Base-by-base conservation (phyloP, 1,140 invertebrate species). In the Battus philenor region DNA sequence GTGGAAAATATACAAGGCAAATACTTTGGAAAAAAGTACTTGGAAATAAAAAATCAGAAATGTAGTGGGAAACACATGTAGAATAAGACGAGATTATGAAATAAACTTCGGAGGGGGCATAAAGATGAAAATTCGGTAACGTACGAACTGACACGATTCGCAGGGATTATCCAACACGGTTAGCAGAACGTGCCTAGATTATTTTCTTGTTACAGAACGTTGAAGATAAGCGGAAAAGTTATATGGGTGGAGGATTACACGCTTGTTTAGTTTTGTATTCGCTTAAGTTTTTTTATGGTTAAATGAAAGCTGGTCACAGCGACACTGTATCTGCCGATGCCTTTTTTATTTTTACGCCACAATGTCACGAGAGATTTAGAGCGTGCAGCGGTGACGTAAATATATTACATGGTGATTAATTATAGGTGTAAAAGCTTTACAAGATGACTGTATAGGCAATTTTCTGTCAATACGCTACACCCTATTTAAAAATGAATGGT, bases 101-200 rank as follows among this genome's bases (percentile, higher is more conserved):
- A 10, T 34, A 34, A 34, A 34, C 15, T 34, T 34, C 3, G 32
- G 11, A 4, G 17, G 17, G 17, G 17, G 32, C 20, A 9, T 34
- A 10, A 20, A 18, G 31, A 33, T 5, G 30, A 15, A 18, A 18
- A 33, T 17, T 18, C 15, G 5, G 3, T 1, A 20, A 34, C 17
- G n/a, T 34, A 18, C 30, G 13, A 18, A 10, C n/a, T 34, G 32
- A 34, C 32, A 34, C 32, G 32, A 9, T 18, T 20, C 16, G 32
- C 8, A 17, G 20, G 13, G 32, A 34, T 34, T 34, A 34, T 9
- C 11, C 5, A 34, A 34, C 32, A 34, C 32, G 6, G 32, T 34
- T 34, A 16, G 17, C 4, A 20, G 17, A 9, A 34, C 32, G 32
- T 34, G 32, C 32, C 32, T 34, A 34, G 17, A 20, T 36, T 36